These are phyloP conservation scores for Poeciliopsis infans DNA, from an alignment of 2,797 vertebrate genomes.

Conservation along the genomic window DNA sequence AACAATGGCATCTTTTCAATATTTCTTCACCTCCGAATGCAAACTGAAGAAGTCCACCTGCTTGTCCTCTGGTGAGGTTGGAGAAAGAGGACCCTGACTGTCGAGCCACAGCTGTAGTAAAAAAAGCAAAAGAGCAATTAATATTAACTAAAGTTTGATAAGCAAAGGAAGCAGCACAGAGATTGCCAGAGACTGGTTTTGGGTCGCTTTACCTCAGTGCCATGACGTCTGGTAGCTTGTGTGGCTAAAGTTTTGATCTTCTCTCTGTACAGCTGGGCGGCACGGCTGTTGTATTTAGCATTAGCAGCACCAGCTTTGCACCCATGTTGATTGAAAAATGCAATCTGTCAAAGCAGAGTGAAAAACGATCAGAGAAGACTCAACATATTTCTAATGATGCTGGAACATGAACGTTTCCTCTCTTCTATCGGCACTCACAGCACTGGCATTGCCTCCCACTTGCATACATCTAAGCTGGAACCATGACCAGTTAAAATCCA, in stretches of 20 bases:
- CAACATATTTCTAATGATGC: neutral
- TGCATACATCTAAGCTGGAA: constrained; percentile 98
- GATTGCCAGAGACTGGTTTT: neutral
- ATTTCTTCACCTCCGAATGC: constrained; percentile 76
- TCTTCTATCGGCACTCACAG: constrained; percentile 78
- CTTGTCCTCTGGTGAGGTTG: constrained; percentile 83
- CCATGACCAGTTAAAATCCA: constrained; percentile 99
- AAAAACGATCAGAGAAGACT: neutral
- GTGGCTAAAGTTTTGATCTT: constrained; percentile 87
- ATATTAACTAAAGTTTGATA: neutral
- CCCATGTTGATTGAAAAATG: constrained; percentile 92
- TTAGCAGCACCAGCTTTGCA: constrained; percentile 86
- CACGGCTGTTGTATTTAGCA: constrained; percentile 92
- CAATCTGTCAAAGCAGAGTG: constrained; percentile 70
- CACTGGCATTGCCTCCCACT: constrained; percentile 91
- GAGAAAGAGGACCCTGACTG: constrained; percentile 79
- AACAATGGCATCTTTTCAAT: neutral
- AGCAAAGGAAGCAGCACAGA: neutral
- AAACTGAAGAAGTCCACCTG: constrained; percentile 94
- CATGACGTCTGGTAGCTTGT: constrained; percentile 88
- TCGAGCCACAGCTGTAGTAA: constrained; percentile 90
- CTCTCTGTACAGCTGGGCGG: constrained; percentile 90
- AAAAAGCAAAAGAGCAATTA: neutral
- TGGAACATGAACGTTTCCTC: neutral
- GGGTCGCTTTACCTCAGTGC: constrained; percentile 85